Evolutionary conservation across 2,888 invertebrate genomes (phyloP), one percentile per base, ranked within the genome.

Genomic region (Andricus curvator): DNA sequence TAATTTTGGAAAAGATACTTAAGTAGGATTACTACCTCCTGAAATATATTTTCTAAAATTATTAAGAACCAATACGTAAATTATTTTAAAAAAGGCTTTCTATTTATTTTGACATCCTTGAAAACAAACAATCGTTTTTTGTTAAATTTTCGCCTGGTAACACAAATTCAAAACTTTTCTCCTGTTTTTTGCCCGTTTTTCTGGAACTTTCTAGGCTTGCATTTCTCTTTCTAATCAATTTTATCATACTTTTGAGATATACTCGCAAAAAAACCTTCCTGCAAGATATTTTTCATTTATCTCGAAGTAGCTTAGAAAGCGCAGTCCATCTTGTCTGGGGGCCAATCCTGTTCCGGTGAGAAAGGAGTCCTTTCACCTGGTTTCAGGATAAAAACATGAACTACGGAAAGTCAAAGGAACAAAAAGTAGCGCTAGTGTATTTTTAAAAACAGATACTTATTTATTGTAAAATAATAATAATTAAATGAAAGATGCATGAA

Each of bases 291-390:
- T 70, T 70, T 70, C 70, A 51, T 51, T 48, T 51, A 70, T 51
- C 70, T 4, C 51, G 29, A 51, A 70, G 29, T 29, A 62, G 62
- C 48, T 44, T 70, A 70, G 70, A 70, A 70, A 70, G 70, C 51
- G 70, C 70, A 51, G 70, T 51, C 20, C 70, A 70, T 70, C 70
- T 70, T 70, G 70, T 51, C 70, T 70, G 70, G n/a, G 29, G 51
- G 51, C 51, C 44, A 51, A 70, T 70, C 70, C 70, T 70, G 70
- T 70, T 68, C 68, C 68, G 44, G 48, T 51, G 33, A 70, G 70
- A 70, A 70, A 70, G 51, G 70, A 70, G 29, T 70, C 70, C 70
- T 70, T 70, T 70, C 70, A 70, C 70, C 70, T 70, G 51, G 25
- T 29, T 70, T 70, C 70, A 51, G 70, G 70, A 70, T 51, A 70